Conservation (phyloP, 2,888 invertebrate genomes). For the Ctenicera cuprea region DNA sequence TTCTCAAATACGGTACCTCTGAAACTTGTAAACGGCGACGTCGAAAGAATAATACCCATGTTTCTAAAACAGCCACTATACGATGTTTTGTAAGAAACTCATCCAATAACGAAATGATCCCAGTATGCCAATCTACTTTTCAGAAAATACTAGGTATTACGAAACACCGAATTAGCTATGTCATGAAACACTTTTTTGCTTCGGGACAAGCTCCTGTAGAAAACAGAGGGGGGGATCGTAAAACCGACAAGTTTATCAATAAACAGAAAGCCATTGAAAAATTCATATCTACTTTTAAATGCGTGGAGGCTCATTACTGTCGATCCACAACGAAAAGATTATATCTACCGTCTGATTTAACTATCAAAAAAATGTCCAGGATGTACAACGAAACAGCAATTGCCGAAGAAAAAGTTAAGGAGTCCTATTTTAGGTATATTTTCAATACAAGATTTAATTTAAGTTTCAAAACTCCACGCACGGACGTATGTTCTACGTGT, state of each 20-base stretch:
- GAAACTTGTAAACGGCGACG: not conserved
- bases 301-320: constrained; percentile 20
- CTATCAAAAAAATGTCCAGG: constrained; percentile 20
- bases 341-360: constrained; percentile 9
- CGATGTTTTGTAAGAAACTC: constrained; percentile 5
- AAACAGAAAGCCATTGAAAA: not conserved
- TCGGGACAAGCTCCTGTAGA: not conserved
- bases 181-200: not conserved
- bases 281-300: constrained; percentile 20
- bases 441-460: constrained; percentile 53
- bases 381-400: constrained; percentile 12
- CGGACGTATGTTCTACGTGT: constrained; percentile 53
- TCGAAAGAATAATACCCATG: not conserved
- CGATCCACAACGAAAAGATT: not conserved
- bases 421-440: constrained; percentile 34
- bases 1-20: not conserved
- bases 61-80: not conserved
- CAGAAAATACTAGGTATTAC: not conserved
- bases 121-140: not conserved
- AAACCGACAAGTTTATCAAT: not conserved
- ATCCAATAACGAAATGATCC: too few relatives aligned
- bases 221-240: not conserved
- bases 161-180: not conserved
- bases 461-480: constrained; percentile 49
- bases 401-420: constrained; percentile 13